These are phyloP conservation scores for Teinopalpus imperialis DNA, from an alignment of 2,888 invertebrate species.

Conservation along the genomic window DNA sequence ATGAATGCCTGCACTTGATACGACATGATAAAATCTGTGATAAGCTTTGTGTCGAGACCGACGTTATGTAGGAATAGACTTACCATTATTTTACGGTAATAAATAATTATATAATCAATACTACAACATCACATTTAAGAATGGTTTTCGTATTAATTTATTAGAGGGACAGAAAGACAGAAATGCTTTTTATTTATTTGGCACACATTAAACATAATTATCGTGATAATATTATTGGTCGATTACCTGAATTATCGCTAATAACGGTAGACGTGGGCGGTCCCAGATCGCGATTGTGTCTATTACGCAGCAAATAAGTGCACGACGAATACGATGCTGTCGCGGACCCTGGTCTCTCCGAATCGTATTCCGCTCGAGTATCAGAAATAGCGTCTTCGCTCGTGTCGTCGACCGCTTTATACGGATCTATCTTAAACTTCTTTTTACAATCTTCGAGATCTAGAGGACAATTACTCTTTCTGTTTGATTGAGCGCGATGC, in stretches of 20 bases:
- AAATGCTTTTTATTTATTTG: slow-evolving; percentile 7
- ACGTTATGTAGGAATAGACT: slow-evolving; percentile 19
- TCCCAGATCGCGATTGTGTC: slow-evolving; percentile 56
- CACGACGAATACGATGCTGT: slow-evolving; percentile 45
- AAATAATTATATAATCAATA: slow-evolving; percentile 7
- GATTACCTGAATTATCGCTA: slow-evolving; percentile 64
- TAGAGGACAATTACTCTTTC: slow-evolving; percentile 59
- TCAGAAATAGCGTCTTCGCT: slow-evolving; percentile 45
- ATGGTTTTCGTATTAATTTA: not conserved
- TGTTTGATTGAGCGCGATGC: slow-evolving; percentile 64
- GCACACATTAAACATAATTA: not conserved
- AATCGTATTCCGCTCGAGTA: slow-evolving; percentile 50
- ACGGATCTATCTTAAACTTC: slow-evolving; percentile 80
- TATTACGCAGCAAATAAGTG: slow-evolving; percentile 57
- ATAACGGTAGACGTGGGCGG: slow-evolving; percentile 63
- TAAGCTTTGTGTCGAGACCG: slow-evolving; percentile 43
- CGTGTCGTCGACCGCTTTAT: slow-evolving; percentile 56
- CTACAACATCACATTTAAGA: not conserved
- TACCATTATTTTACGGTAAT: slow-evolving; percentile 12
- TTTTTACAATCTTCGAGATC: slow-evolving; percentile 65
- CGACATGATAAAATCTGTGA: slow-evolving; percentile 60
- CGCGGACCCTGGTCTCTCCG: slow-evolving; percentile 51
- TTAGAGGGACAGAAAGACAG: not conserved
- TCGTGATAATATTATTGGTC: not conserved
- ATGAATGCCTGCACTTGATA: slow-evolving; percentile 63